phyloP scores from a whole-genome alignment of 2,113 vertebrate species.

The Vidua chalybeata region DNA sequence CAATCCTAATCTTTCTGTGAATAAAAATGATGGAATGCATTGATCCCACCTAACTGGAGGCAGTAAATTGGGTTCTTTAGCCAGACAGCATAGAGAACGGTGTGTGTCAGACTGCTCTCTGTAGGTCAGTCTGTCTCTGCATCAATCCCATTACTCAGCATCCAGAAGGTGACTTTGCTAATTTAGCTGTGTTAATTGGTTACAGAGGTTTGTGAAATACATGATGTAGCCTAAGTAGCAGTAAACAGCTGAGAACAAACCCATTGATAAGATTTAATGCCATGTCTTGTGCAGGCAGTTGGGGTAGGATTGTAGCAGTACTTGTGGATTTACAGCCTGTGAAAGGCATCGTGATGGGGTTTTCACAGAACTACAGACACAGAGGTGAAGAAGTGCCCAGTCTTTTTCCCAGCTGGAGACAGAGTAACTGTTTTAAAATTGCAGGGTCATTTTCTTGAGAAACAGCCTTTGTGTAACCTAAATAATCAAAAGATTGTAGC shows the following conservation, averaged over 20 bases:
- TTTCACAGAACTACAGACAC: not conserved
- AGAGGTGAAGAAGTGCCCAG: not conserved
- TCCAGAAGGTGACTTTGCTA: not conserved
- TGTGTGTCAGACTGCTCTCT: not conserved
- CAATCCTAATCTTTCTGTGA: not conserved
- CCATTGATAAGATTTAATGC: not conserved
- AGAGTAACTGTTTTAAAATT: slow-evolving; percentile 2
- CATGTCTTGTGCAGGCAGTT: not conserved
- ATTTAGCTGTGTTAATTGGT: not conserved
- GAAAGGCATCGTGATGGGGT: not conserved
- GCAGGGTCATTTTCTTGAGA: not conserved
- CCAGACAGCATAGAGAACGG: not conserved
- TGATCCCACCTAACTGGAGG: not conserved
- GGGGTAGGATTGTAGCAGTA: not conserved
- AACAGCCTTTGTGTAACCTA: not conserved
- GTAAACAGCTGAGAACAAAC: not conserved
- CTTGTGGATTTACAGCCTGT: not conserved
- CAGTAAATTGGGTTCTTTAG: not conserved
- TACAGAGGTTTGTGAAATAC: not conserved
- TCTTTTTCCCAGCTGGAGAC: not conserved
- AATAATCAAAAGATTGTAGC: not conserved
- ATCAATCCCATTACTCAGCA: not conserved
- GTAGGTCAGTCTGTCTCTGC: not conserved
- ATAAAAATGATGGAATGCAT: not conserved
- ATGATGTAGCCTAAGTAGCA: not conserved